Base-by-base conservation (phyloP, 2,797 vertebrate species). In the Enteromius fasciolatus region DNA sequence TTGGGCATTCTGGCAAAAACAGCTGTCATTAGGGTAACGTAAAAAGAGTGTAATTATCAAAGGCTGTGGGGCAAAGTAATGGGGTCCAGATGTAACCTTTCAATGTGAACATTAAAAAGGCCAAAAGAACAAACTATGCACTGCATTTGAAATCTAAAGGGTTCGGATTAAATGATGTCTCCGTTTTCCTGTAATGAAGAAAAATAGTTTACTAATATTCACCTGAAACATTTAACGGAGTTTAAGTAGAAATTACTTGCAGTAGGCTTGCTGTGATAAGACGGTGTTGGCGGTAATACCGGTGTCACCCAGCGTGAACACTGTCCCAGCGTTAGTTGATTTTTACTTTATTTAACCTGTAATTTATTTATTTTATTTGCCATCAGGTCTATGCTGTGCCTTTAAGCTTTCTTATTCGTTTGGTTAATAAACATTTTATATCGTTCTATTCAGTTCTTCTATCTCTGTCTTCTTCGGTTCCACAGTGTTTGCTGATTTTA, bases 31-130 rank as follows among this genome's bases (percentile, higher is more conserved):
- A 85, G 52, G 57, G 28, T 48, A 63, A 82, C 52, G 50, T 83
- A 86, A 88, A 85, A 67, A 81, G 69, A 52, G 52, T 18, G 77
- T 70, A 83, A 83, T 77, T 76, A 84, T 57, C 76, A 77, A 64
- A 68, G 36, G 50, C 77, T 66, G 72, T 72, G 78, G 52, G 68
- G 78, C 46, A 10, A 72, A 84, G 82, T 74, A 77, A 63, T 78
- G 69, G 63, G 75, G 72, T 77, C 73, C 68, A 76, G 52, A 83
- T 86, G 82, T 83, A 86, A 82, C 72, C 72, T 48, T 72, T 77
- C 82, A 52, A 76, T 46, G 64, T 50, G 78, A 66, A 81, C 66
- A 74, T 75, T 68, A 63, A 52, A 75, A 78, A 28, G n/a, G 20
- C 17, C 46, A 59, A 31, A 76, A 28, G 59, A 81, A 69, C 81